Conservation (phyloP, 2,113 vertebrate genomes). For the Bufo bufo region DNA sequence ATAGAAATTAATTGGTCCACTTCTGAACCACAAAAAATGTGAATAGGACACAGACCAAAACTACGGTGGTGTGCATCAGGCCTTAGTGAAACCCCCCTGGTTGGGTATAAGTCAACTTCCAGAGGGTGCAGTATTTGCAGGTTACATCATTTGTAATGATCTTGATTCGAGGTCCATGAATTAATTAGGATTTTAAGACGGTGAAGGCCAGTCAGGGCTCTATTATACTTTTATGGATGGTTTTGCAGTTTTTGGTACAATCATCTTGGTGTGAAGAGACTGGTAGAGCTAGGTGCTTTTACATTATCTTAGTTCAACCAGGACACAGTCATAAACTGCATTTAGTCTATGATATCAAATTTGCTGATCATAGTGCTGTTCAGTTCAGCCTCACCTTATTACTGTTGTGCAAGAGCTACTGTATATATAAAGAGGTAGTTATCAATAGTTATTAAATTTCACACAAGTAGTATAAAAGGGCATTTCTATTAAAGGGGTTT, state of each 20-base stretch:
- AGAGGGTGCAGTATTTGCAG: background rate
- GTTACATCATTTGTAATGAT: background rate
- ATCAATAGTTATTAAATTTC: background rate
- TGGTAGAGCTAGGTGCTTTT: constrained; percentile 53
- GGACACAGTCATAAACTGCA: constrained; percentile 53
- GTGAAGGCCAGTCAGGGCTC: background rate
- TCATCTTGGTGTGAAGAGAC: constrained; percentile 15
- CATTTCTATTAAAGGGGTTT: no score
- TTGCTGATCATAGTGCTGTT: constrained; percentile 22
- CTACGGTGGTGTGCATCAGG: no score
- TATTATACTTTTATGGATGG: background rate
- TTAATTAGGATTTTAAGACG: background rate
- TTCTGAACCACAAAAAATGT: no score
- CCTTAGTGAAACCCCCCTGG: no score
- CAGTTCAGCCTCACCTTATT: background rate
- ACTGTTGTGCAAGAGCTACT: constrained; percentile 29
- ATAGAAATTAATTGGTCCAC: no score
- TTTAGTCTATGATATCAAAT: constrained; percentile 31
- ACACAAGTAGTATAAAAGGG: no score
- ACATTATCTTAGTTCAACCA: constrained; percentile 49
- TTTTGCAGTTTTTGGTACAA: background rate
- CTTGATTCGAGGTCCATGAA: background rate
- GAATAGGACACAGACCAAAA: no score
- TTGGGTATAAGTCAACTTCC: no score
- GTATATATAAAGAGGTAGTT: constrained; percentile 1